Evolutionary conservation across 2,888 invertebrate species (phyloP).

Genomic region (Parnassius mnemosyne): DNA sequence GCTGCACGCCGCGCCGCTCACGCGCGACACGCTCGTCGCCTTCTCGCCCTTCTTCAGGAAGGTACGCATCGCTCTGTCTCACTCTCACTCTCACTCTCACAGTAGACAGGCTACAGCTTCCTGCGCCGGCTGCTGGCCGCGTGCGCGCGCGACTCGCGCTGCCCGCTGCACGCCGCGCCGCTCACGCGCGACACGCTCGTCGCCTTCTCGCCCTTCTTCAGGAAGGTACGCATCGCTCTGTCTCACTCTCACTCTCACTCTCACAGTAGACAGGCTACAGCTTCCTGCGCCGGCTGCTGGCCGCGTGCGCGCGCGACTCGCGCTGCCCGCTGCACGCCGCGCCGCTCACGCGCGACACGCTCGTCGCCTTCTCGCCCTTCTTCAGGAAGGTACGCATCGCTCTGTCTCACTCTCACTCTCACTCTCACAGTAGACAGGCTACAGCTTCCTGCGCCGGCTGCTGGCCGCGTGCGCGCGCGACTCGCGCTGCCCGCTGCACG

Average conservation of each 20-base stretch:
- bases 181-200: conserved; percentile 79
- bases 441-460: conserved; percentile 82
- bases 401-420: too few relatives aligned
- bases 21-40: conserved; percentile 80
- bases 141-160: conserved; percentile 40
- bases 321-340: conserved; percentile 48
- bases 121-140: conserved; percentile 84
- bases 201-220: conserved; percentile 65
- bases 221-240: too few relatives aligned
- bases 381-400: too few relatives aligned
- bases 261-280: too few relatives aligned
- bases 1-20: conserved; percentile 38
- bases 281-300: conserved; percentile 85
- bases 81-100: too few relatives aligned
- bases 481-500: conserved; percentile 59
- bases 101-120: conserved; percentile 43
- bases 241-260: too few relatives aligned
- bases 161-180: conserved; percentile 48
- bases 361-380: conserved; percentile 65
- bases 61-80: too few relatives aligned
- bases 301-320: conserved; percentile 48
- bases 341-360: conserved; percentile 79
- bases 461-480: conserved; percentile 60
- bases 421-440: too few relatives aligned
- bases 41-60: conserved; percentile 57